Conservation (phyloP, 2,888 invertebrate genomes). For the Sinodicranocentrus sp. region DNA sequence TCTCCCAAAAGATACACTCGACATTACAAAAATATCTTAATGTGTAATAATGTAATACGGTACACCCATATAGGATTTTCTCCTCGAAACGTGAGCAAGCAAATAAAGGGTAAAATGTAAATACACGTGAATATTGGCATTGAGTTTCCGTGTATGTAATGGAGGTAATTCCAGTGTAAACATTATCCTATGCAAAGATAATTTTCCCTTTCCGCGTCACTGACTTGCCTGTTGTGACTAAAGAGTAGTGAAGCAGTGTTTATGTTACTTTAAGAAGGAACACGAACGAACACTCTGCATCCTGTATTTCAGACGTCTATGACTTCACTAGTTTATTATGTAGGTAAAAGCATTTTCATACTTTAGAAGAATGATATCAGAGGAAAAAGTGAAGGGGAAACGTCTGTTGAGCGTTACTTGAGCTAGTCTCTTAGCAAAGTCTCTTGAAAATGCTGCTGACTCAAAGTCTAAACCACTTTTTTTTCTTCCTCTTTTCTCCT, state of each 20-base stretch:
- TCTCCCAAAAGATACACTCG: neutral
- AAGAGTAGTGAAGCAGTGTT: conserved; percentile 17
- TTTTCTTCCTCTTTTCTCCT: neutral
- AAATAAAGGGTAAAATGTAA: conserved; percentile 25
- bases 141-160: conserved; percentile 20
- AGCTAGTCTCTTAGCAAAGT: conserved; percentile 29
- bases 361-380: neutral
- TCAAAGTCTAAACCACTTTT: conserved; percentile 1
- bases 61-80: no score
- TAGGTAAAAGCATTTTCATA: neutral
- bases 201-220: conserved; percentile 31
- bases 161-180: conserved; percentile 32
- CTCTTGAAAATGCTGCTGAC: conserved; percentile 51
- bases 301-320: no score
- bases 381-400: conserved; percentile 35
- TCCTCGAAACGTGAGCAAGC: no score
- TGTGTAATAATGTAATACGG: neutral
- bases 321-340: no score
- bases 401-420: conserved; percentile 44
- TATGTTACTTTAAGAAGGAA: conserved; percentile 11
- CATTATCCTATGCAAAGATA: conserved; percentile 22
- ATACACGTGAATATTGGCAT: conserved; percentile 14
- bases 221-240: conserved; percentile 12
- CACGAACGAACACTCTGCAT: neutral
- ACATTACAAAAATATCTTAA: neutral